Evolutionary conservation across 1,140 invertebrate species (phyloP).

Genomic region (Macrobrachium nipponense): DNA sequence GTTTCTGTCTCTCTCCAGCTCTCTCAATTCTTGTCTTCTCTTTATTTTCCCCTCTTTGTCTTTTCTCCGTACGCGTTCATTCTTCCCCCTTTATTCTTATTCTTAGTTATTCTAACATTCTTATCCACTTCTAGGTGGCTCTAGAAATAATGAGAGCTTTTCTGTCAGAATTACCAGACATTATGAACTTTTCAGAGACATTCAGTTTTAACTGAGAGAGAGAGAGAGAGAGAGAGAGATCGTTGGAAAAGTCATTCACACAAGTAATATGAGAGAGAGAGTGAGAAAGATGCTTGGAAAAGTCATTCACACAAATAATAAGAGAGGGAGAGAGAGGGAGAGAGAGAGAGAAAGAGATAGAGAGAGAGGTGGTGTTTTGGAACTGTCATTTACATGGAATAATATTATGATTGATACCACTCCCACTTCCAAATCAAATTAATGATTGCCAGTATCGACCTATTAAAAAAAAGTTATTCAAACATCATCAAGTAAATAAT

Average conservation of each 20-base stretch:
- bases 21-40: neutral
- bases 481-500: no score
- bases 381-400: neutral
- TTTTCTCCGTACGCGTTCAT: neutral
- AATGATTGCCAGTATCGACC: no score
- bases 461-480: no score
- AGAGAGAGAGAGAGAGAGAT: neutral
- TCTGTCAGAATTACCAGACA: neutral
- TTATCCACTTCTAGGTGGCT: neutral
- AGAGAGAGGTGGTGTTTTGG: constrained; percentile 6
- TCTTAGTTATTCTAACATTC: neutral
- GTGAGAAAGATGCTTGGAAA: neutral
- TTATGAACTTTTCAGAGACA: neutral
- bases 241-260: neutral
- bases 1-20: neutral
- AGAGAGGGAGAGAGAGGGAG: neutral
- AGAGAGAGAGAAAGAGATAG: constrained; percentile 8
- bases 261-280: neutral
- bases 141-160: no score
- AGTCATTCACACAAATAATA: neutral
- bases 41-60: neutral
- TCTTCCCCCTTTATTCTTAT: neutral
- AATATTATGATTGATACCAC: no score
- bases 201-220: neutral
- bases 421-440: no score